Conservation (phyloP, 2,113 vertebrate species). For the Gopherus flavomarginatus region DNA sequence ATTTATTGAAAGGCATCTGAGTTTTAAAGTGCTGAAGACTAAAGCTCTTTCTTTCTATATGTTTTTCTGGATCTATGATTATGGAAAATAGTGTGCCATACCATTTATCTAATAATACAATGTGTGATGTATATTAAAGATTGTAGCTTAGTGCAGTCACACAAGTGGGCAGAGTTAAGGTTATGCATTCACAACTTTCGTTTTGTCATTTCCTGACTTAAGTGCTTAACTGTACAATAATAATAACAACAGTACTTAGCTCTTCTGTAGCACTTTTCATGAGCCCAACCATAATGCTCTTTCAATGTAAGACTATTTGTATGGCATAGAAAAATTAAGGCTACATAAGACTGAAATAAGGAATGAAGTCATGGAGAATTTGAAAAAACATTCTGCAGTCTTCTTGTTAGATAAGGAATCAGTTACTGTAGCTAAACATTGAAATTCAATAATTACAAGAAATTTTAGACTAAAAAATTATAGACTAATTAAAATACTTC, state of each 20-base stretch:
- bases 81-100: not conserved
- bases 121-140: not conserved
- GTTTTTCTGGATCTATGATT: not conserved
- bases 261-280: not conserved
- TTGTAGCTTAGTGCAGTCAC: not conserved
- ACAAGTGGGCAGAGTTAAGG: not conserved
- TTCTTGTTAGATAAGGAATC: not conserved
- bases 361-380: not conserved
- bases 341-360: not conserved
- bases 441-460: not conserved
- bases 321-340: not conserved
- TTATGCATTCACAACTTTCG: not conserved
- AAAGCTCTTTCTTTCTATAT: not conserved
- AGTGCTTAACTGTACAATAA: not conserved
- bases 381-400: not conserved
- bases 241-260: not conserved
- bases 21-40: not conserved
- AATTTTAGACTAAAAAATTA: not conserved
- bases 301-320: not conserved
- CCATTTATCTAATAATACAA: not conserved
- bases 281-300: not conserved
- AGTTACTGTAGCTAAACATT: not conserved
- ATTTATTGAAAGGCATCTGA: not conserved
- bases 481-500: not conserved
- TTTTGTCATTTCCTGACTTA: not conserved